Base-by-base conservation (phyloP, 2,113 vertebrate species). In the Thalassoma bifasciatum region DNA sequence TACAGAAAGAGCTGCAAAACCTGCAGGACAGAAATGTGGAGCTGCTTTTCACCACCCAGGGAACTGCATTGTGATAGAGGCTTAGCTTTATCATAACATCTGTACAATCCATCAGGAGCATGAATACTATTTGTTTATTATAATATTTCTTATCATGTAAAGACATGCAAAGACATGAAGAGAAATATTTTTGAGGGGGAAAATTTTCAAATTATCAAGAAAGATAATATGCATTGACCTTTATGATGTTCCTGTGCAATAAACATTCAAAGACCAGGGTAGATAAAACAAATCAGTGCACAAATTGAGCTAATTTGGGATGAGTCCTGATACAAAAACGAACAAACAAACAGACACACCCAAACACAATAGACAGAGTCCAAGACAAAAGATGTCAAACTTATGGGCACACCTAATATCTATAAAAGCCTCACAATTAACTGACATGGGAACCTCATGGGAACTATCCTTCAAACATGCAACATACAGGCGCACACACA, bases 1-100 rank as follows among this genome's bases (percentile, higher is more conserved):
- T 52, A 34, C 53, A 50, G 47, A 50, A 17, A 6, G 42, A 47
- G 67, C 42, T 26, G 75, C 2, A 12, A 24, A 79, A 82, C 47
- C 51, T 64, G 63, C 38, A 12, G 3, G 36, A 54, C 12, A 49
- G 30, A 52, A 1, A 61, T 44, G 56, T 37, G 23, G 10, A 59
- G 14, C 40, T 36, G 49, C 66, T 54, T 36, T 38, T 22, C 38
- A 22, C 14, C 7, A 30, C n/a, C 13, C 30, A 17, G 12, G 52
- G 30, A 40, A 9, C 10, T 44, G 13, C 34, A 49, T 19, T 19
- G n/a, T 8, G 5, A 49, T 5, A 8, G 17, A 49, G 9, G 19
- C 44, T 46, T 30, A 30, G 6, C 30, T 30, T 30, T 30, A 30
- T 30, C 30, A 30, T 30, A 30, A 30, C 30, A 6, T 30, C 30